Conservation (phyloP, 2,797 vertebrate genomes). For the Sebastiscus albofasciatus region DNA sequence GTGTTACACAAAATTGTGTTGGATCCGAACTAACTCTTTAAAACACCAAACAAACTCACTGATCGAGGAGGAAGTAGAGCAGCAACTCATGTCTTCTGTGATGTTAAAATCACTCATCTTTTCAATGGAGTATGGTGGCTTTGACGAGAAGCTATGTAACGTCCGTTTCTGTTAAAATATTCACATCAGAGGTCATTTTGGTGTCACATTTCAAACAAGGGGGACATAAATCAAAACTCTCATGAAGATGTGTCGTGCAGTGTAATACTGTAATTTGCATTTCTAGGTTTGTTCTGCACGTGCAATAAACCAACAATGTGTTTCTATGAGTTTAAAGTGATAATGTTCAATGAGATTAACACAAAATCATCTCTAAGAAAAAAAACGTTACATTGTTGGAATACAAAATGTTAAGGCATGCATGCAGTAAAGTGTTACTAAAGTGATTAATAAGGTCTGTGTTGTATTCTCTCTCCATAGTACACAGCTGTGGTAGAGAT, state of each 20-base stretch:
- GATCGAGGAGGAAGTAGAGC: too few relatives aligned
- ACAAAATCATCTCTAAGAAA: neutral
- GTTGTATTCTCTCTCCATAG: neutral
- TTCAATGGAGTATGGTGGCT: too few relatives aligned
- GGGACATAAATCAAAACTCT: neutral
- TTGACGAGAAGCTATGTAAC: too few relatives aligned
- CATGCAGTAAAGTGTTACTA: neutral
- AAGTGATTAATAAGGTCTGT: neutral
- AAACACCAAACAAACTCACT: too few relatives aligned
- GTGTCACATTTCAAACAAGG: neutral
- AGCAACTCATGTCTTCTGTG: too few relatives aligned
- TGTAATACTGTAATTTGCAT: neutral
- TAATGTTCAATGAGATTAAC: neutral
- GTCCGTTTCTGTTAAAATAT: neutral
- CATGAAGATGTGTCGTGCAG: neutral
- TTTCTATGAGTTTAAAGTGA: neutral
- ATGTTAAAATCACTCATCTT: too few relatives aligned
- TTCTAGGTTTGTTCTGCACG: neutral
- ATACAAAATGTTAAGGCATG: neutral
- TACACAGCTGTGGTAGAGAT: constrained; percentile 12
- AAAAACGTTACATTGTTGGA: neutral
- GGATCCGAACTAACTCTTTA: too few relatives aligned
- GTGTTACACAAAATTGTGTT: too few relatives aligned
- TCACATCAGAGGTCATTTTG: neutral
- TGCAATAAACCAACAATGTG: neutral